Evolutionary conservation across 2,797 vertebrate species (phyloP).

Genomic region (Vespertilio murinus): DNA sequence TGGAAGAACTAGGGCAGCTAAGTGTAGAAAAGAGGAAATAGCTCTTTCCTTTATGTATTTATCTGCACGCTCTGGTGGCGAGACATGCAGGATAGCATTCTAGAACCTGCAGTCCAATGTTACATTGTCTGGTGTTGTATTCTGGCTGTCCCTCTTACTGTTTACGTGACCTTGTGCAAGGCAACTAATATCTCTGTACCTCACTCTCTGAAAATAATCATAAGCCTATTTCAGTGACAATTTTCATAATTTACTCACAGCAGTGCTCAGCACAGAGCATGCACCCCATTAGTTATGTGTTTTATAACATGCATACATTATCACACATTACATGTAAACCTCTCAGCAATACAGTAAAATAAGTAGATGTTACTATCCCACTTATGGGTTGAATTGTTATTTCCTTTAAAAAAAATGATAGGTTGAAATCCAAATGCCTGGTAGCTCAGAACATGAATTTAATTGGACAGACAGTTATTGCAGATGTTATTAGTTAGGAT

Average conservation of each 20-base stretch:
- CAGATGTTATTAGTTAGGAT: neutral
- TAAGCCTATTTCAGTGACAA: neutral
- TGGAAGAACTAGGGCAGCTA: conserved; percentile 36
- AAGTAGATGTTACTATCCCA: neutral
- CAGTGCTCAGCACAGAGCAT: neutral
- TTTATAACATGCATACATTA: neutral
- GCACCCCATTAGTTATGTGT: neutral
- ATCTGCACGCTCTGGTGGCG: neutral
- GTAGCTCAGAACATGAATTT: neutral
- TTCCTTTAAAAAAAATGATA: neutral
- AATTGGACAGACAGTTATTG: neutral
- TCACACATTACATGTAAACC: neutral
- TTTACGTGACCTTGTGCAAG: neutral
- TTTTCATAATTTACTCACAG: neutral
- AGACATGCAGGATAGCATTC: neutral
- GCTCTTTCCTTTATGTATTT: neutral
- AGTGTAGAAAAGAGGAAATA: conserved; percentile 5
- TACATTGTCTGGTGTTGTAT: neutral
- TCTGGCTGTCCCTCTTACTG: neutral
- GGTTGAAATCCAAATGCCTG: neutral
- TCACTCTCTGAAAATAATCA: neutral
- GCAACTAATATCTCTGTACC: neutral
- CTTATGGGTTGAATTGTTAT: neutral
- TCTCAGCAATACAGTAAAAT: neutral
- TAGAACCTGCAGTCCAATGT: neutral